Base-by-base conservation (phyloP, 2,888 invertebrate species). In the Ypsolopha sequella region DNA sequence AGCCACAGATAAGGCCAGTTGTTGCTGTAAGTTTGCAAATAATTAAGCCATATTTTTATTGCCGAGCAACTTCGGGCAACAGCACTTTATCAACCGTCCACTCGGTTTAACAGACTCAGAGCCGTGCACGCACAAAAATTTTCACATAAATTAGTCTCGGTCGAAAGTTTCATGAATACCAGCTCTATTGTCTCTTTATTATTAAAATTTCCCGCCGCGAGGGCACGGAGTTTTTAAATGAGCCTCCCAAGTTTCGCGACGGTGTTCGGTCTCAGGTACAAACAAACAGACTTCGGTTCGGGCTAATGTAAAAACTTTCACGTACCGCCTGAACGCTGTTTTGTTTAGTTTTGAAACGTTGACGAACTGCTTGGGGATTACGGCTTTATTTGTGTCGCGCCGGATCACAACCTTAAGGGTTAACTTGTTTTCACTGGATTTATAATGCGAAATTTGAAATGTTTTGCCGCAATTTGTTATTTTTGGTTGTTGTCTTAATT, bases 281-380 rank as follows among this genome's bases (percentile, higher is more conserved):
- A 76, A 74, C 76, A 82, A 80, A 81, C 76, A 80, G 70, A 73
- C 60, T 61, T 65, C 58, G 62, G 61, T 67, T 62, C 66, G 44
- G 45, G 76, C 71, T 81, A 81, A 84, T 82, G 79, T 75, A 77
- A 80, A 82, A 82, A 84, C 69, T 84, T 85, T 68, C 60, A 56
- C 64, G 64, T 66, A 64, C 64, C 69, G 64, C 38, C 64, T 63
- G 64, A 71, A 68, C 69, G 67, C 65, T 64, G 68, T 71, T 68
- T 64, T 76, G 74, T 75, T 76, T 76, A 69, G 70, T 68, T n/a
- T 73, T 68, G 66, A 65, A 76, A 80, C 46, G 39, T 45, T 46
- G 46, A 52, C 45, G 50, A 52, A 48, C 38, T 13, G 39, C 39
- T 46, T 68, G 64, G 66, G 52, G 54, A 66, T 61, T 61, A 60